A percentile compares a stretch with the other conserved stretches of the same genome.
Evolutionary conservation across 1,140 invertebrate genomes (phyloP).

Genomic region (Leptopilina boulardi): DNA sequence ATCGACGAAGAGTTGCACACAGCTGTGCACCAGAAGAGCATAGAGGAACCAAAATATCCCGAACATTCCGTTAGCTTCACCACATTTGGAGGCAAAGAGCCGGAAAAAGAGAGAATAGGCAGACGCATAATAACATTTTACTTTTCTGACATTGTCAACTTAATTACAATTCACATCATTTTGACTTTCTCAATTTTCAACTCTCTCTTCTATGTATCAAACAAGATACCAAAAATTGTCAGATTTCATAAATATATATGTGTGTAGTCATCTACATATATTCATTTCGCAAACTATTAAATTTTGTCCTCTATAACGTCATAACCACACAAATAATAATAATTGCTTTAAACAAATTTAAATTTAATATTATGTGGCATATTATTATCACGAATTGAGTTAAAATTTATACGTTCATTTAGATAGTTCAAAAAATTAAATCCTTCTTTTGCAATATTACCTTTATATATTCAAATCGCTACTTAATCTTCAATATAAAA

Average conservation of each 20-base stretch:
- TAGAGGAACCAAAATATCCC: conserved; percentile 59
- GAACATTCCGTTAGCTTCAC: conserved; percentile 61
- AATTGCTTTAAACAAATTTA: no score
- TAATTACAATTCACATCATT: background rate
- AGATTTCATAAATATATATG: background rate
- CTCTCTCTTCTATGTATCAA: background rate
- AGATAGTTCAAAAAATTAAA: no score
- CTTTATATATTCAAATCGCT: no score
- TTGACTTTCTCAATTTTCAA: background rate
- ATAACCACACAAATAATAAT: no score
- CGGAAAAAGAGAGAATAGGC: background rate
- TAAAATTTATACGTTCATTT: no score
- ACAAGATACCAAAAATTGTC: background rate
- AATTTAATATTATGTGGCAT: no score
- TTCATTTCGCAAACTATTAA: no score
- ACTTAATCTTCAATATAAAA: no score
- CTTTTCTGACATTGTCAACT: conserved; percentile 37
- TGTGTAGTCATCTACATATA: no score
- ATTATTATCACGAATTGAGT: no score
- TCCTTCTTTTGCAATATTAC: no score
- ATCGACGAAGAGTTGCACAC: conserved; percentile 45
- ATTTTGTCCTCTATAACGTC: no score
- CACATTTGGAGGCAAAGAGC: conserved; percentile 29
- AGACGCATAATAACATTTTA: conserved; percentile 16
- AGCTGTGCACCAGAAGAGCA: conserved; percentile 49